Conservation (phyloP, 2,888 invertebrate genomes). For the Marronus borbonicus region DNA sequence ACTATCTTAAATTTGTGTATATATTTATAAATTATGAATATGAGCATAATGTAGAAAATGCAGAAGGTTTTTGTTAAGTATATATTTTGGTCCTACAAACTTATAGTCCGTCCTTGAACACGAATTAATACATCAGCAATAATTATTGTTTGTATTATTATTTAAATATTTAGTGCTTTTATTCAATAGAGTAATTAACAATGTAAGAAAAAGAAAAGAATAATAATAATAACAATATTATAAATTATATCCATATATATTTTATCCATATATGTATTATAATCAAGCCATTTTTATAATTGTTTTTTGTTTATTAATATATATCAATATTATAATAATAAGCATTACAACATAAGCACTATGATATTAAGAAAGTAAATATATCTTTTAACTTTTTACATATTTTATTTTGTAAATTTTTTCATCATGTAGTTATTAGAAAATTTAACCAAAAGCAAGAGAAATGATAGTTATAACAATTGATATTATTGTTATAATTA, state of each 20-base stretch:
- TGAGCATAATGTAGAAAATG: not conserved
- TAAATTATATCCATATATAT: constrained; percentile 29
- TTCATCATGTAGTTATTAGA: not conserved
- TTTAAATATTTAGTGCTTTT: not conserved
- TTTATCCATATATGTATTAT: constrained; percentile 35
- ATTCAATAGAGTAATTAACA: not conserved
- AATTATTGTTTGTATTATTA: not conserved
- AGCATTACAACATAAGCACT: constrained; percentile 29
- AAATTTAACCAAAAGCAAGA: not conserved
- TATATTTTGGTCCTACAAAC: constrained; percentile 7
- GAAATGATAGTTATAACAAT: not conserved
- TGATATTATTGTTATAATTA: no score
- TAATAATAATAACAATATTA: constrained; percentile 7
- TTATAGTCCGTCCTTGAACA: constrained; percentile 4
- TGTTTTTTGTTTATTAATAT: constrained; percentile 5
- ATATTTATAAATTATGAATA: not conserved
- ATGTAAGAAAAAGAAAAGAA: not conserved
- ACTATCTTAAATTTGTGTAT: not conserved
- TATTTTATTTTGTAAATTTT: constrained; percentile 12
- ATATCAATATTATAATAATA: constrained; percentile 23
- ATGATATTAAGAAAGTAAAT: constrained; percentile 22
- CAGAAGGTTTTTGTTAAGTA: not conserved
- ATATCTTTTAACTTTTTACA: not conserved
- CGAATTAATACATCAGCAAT: not conserved
- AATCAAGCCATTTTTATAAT: constrained; percentile 19